Conservation (phyloP, 2,888 invertebrate species). For the Sinhomidia bicolor region DNA sequence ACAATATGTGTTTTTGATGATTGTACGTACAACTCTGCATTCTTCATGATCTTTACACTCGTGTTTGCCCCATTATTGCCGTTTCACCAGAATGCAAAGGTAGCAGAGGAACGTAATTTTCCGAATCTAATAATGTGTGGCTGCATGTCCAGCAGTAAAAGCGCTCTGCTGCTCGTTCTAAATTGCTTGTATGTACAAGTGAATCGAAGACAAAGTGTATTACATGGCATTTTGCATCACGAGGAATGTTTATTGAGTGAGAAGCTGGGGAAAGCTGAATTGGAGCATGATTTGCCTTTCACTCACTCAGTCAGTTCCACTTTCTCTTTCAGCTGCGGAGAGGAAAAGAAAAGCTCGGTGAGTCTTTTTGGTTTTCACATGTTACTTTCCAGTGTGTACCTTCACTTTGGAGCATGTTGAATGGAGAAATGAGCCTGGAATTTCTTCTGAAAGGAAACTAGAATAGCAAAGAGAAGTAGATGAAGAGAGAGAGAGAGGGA, state of each 20-base stretch:
- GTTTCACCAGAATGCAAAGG: background rate
- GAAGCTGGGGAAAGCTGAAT: slow-evolving; percentile 30
- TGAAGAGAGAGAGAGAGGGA: background rate
- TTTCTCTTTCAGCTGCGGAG: background rate
- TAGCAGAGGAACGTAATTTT: slow-evolving; percentile 1
- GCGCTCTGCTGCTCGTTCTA: background rate
- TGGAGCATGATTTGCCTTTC: background rate
- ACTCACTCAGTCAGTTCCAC: background rate
- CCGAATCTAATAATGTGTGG: background rate
- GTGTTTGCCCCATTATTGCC: background rate
- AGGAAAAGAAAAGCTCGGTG: background rate
- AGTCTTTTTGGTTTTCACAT: background rate
- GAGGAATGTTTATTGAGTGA: slow-evolving; percentile 41
- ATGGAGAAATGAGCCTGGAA: background rate
- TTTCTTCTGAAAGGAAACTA: background rate
- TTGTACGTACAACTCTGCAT: background rate
- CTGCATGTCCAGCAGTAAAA: background rate
- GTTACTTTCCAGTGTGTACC: background rate
- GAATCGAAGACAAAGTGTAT: background rate
- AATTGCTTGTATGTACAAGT: background rate
- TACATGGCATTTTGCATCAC: slow-evolving; percentile 11
- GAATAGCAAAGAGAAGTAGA: background rate
- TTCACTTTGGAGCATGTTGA: background rate
- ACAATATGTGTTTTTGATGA: background rate
- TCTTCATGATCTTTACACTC: background rate